Conservation (phyloP, 2,888 invertebrate genomes). For the Pollenia labialis region DNA sequence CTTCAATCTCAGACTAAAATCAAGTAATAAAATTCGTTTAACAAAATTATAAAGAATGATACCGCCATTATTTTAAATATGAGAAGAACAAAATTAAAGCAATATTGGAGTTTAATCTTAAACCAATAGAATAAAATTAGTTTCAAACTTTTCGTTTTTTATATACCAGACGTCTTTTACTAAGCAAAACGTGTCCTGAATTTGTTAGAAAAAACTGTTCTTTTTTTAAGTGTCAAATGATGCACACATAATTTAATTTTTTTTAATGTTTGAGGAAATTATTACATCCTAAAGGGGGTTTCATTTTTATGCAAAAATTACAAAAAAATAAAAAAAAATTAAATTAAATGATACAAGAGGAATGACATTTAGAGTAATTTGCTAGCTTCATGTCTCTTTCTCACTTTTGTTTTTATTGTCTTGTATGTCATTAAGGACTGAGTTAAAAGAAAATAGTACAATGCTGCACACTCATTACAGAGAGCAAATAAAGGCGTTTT, state of each 20-base stretch:
- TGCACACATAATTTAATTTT: slow-evolving; percentile 40
- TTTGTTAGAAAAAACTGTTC: not conserved
- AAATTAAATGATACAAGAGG: not conserved
- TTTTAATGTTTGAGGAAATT: slow-evolving; percentile 11
- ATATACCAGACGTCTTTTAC: not conserved
- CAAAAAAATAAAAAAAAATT: not conserved
- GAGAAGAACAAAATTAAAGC: no score
- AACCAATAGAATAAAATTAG: no score
- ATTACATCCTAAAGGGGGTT: slow-evolving; percentile 48
- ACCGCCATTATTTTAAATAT: no score
- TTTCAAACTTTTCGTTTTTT: no score
- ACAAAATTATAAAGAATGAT: no score
- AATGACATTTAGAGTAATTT: slow-evolving; percentile 22
- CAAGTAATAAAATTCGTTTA: no score
- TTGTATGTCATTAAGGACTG: slow-evolving; percentile 29
- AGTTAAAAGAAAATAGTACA: not conserved
- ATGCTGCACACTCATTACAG: no score
- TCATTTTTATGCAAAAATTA: slow-evolving; percentile 10
- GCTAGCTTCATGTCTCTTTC: not conserved
- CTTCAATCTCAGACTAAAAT: no score
- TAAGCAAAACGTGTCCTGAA: not conserved
- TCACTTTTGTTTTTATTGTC: not conserved
- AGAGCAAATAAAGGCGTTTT: no score
- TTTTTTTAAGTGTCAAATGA: slow-evolving; percentile 7
- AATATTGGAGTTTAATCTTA: no score